Evolutionary conservation across 1,140 invertebrate species (phyloP), one percentile per base, ranked within the genome.

Genomic region (Penaeus vannamei): DNA sequence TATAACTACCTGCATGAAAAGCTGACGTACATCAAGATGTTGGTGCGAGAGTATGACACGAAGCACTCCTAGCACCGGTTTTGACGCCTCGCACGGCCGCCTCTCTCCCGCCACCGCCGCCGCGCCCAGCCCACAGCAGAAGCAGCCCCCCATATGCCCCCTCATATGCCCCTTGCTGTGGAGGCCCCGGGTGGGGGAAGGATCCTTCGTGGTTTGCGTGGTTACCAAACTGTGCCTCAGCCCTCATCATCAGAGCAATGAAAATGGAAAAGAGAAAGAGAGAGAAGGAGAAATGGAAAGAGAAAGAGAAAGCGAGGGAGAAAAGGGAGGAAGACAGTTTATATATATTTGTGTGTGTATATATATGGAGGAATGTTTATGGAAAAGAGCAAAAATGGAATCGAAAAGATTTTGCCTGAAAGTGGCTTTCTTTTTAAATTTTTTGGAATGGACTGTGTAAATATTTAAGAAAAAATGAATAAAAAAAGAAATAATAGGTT

Each of bases 151-250:
- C 46, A 2, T 0, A 53, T 53, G 46, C 46, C 46, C 46, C 46
- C 46, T 53, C 46, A 10, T 53, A 14, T 53, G 46, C 46, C 46
- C 46, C 46, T 64, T 42, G 80, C 64, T 64, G 66, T 81, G 81
- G 59, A 72, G 81, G 72, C 66, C 85, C 80, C 53, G 66, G 77
- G 69, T 59, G 85, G 85, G 85, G 85, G 60, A 87, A 81, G 85
- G 79, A 87, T 81, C 79, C 82, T 77, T 76, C 69, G 86, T 88
- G 86, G 64, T 84, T 72, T 77, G 59, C 69, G 86, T 88, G 86
- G 64, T 84, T 72, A 88, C 86, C 86, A 84, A 88, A 88, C 80
- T 88, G 86, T 88, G 86, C 86, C 86, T 88, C 86, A 88, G 81
- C 86, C 80, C 81, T 88, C 80, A 66, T 60, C 32, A 64, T 77